Base-by-base conservation (phyloP, 2,797 vertebrate species). In the Mustela erminea region DNA sequence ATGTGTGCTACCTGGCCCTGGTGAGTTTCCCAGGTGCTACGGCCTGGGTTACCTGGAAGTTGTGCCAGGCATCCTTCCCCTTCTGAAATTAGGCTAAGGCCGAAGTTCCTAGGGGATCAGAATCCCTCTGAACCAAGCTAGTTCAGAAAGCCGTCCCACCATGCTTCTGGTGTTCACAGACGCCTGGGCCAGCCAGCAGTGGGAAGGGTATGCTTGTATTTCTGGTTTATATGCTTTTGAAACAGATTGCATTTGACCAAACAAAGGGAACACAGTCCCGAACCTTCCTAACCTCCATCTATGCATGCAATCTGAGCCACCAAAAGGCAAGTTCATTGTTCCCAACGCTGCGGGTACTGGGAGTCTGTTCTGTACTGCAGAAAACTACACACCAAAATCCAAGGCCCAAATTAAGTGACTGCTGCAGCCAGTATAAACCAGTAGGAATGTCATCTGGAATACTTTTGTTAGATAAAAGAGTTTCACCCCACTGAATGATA, bases 81-180 rank as follows among this genome's bases (percentile, higher is more conserved):
- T 83, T 21, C 21, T 7, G 2, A 17, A 49, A 29, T 49, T 2
- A 20, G 15, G 41, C 25, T 11, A 25, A 54, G 13, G 25, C 54
- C 3, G 0, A n/a, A 18, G 41, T 86, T 81, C 58, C 25, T 66
- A 56, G 43, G 78, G 15, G 41, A 70, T n/a, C 27, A 3, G 43
- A 68, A 64, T 7, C 15, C 25, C 25, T 54, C 25, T 0, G 11
- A 25, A 80, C 41, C 27, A 13, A 29, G 10, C 3, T 17, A 35
- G 70, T 52, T 49, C 10, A 25, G 66, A 14, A 7, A 29, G 54
- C 2, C 5, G 18, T 38, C 15, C 13, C 9, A 18, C 17, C 38
- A 11, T 0, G 14, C 46, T 60, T 8, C 32, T 0, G 4, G 6
- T 1, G 5, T 6, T 52, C 52, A 12, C 13, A 29, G 70, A 15